Conservation (phyloP, 37 sponge, comb jelly and placozoan species). For the Ephydatia muelleri region DNA sequence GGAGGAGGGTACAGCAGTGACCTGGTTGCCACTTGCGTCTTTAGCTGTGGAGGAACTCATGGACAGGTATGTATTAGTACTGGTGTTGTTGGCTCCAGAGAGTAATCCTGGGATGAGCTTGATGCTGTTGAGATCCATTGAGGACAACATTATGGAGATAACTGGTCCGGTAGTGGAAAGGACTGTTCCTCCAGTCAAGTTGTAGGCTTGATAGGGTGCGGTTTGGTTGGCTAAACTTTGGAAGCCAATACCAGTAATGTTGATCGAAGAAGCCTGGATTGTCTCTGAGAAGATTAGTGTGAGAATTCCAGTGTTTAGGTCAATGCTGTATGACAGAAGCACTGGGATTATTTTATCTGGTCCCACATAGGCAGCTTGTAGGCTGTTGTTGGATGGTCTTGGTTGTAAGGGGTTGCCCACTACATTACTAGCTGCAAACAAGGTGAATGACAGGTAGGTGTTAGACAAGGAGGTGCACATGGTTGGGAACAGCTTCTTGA, state of each 20-base stretch:
- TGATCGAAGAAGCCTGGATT: conserved; percentile 46
- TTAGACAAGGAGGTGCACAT: conserved; percentile 55
- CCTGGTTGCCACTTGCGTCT: conserved; percentile 72
- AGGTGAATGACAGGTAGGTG: conserved; percentile 79
- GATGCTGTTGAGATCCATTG: conserved; percentile 68
- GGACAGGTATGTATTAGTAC: conserved; percentile 60
- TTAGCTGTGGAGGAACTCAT: conserved; percentile 44
- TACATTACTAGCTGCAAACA: conserved; percentile 35
- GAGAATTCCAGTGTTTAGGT: conserved; percentile 69
- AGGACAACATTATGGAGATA: conserved; percentile 46
- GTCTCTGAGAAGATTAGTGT: conserved; percentile 75
- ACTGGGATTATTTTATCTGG: conserved; percentile 43
- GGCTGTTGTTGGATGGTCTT: conserved; percentile 10
- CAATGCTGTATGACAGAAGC: conserved; percentile 37
- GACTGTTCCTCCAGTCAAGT: conserved; percentile 63
- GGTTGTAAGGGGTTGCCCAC: conserved; percentile 54
- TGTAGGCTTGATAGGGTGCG: conserved; percentile 33
- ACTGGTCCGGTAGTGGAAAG: conserved; percentile 54
- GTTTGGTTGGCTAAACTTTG: conserved; percentile 29
- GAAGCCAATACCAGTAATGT: conserved; percentile 55
- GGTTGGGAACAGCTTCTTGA: conserved; percentile 52
- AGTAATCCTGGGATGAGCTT: conserved; percentile 50
- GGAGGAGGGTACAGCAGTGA: conserved; percentile 20
- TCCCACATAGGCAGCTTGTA: conserved; percentile 47
- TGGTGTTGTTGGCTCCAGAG: conserved; percentile 45